phyloP scores from a whole-genome alignment of 2,113 vertebrate species.

The Lampris megalopsis region DNA sequence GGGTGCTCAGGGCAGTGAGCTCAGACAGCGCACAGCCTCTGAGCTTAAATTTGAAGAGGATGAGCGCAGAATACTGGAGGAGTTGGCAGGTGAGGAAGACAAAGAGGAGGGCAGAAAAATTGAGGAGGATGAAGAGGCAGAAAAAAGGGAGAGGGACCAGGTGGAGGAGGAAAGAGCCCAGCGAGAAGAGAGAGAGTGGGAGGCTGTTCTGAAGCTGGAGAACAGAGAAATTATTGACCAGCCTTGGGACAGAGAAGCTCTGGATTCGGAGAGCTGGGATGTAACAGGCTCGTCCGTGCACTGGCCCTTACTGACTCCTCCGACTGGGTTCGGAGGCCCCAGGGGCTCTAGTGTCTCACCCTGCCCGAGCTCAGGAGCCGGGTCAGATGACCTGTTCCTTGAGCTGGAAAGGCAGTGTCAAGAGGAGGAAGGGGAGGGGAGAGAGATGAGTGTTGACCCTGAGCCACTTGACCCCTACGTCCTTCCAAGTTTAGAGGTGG shows the following conservation, averaged over 20 bases:
- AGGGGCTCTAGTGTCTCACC: slow-evolving; percentile 75
- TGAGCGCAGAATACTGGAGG: slow-evolving; percentile 90
- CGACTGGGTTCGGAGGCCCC: slow-evolving; percentile 78
- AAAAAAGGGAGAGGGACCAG: slow-evolving; percentile 77
- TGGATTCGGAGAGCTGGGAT: slow-evolving; percentile 78
- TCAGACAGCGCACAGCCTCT: slow-evolving; percentile 92
- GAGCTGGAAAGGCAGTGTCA: slow-evolving; percentile 92
- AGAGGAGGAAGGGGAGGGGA: slow-evolving; percentile 76
- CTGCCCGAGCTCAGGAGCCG: slow-evolving; percentile 85
- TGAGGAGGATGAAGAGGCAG: slow-evolving; percentile 52
- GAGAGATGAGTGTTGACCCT: slow-evolving; percentile 68
- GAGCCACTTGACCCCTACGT: slow-evolving; percentile 67
- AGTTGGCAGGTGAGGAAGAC: slow-evolving; percentile 78
- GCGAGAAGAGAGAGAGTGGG: slow-evolving; percentile 86
- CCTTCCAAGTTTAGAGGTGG: slow-evolving; percentile 68
- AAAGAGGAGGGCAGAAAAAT: slow-evolving; percentile 21
- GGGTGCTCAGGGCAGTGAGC: slow-evolving; percentile 75
- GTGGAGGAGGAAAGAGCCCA: slow-evolving; percentile 74
- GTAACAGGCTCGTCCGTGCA: slow-evolving; percentile 72
- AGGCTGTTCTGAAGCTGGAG: slow-evolving; percentile 82
- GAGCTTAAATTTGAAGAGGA: slow-evolving; percentile 97
- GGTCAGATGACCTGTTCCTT: slow-evolving; percentile 95
- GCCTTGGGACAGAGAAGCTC: slow-evolving; percentile 74
- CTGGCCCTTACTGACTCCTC: slow-evolving; percentile 82
- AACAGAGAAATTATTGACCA: slow-evolving; percentile 73